These are phyloP conservation scores for Campopleginae sp. DNA, from an alignment of 2,888 invertebrate genomes.

Conservation along the genomic window DNA sequence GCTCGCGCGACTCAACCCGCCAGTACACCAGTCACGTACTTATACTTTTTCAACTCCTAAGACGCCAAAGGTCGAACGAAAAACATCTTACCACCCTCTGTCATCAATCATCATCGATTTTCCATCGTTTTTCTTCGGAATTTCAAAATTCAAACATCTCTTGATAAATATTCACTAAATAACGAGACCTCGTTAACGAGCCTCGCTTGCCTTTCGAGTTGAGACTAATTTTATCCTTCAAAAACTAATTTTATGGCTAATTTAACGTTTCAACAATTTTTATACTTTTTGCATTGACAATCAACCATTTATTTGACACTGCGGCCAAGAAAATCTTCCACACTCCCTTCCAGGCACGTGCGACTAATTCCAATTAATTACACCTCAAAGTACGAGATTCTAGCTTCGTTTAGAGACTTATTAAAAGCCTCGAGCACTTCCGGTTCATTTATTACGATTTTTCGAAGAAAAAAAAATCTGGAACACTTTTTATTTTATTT, in stretches of 20 bases:
- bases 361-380: too few relatives aligned
- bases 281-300: too few relatives aligned
- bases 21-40: slow-evolving; percentile 74
- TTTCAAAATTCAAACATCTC: background rate
- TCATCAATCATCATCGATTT: slow-evolving; percentile 17
- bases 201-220: background rate
- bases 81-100: slow-evolving; percentile 1
- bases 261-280: too few relatives aligned
- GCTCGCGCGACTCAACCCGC: slow-evolving; percentile 73
- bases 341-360: too few relatives aligned
- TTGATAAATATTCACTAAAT: background rate
- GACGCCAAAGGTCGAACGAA: background rate
- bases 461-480: background rate
- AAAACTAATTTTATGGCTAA: too few relatives aligned
- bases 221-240: too few relatives aligned
- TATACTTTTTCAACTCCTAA: slow-evolving; percentile 73
- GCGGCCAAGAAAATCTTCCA: too few relatives aligned
- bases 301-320: too few relatives aligned
- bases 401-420: too few relatives aligned
- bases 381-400: too few relatives aligned
- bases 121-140: background rate
- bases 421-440: background rate
- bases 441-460: background rate
- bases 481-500: background rate
- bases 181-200: background rate